Evolutionary conservation across 2,888 invertebrate genomes (phyloP), one percentile per base, ranked within the genome.

Genomic region (Branchellion lobata): DNA sequence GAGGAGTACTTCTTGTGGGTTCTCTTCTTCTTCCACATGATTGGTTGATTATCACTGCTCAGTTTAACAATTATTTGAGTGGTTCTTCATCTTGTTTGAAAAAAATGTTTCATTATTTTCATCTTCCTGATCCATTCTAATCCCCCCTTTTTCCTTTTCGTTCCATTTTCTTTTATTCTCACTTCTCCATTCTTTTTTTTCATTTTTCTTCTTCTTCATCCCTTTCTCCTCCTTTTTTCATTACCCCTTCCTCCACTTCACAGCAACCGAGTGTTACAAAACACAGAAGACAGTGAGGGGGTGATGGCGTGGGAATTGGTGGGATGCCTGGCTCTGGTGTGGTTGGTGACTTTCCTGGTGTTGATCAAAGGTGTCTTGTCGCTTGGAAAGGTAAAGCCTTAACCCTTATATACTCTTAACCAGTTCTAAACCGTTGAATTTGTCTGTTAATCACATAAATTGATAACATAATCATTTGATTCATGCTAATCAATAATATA

Each of bases 321-420:
- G 11, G 81, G 86, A n/a, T 86, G 86, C 69, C 84, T 87, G 31
- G 83, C 86, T 0, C 75, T 86, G 0, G 85, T 85, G 3, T 88
- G 88, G 88, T 72, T 84, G 3, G 82, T 87, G 36, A 85, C 86
- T 57, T 86, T 85, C 78, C 81, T 85, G 1, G 85, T 85, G 8
- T 84, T 88, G 2, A 85, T 86, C 76, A 86, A 86, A 76, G 88
- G 88, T 2, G 86, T 88, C n/a, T 84, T 86, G 77, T 85, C 86
- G 24, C 84, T 87, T 11, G 88, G 87, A 74, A 87, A 87, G 84
- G 87, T 87, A n/a, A n/a, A n/a, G n/a, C n/a, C n/a, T n/a, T n/a
- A n/a, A n/a, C n/a, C n/a, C n/a, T n/a, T 81, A 75, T 81, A 2
- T 27, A 14, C 2, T 21, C 51, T 51, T 51, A 51, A 11, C 21